Percentiles rank a stretch among this genome's conserved stretches.
phyloP scores from a whole-genome alignment of 2,797 vertebrate genomes.

The Myoxocephalus aenaeus region DNA sequence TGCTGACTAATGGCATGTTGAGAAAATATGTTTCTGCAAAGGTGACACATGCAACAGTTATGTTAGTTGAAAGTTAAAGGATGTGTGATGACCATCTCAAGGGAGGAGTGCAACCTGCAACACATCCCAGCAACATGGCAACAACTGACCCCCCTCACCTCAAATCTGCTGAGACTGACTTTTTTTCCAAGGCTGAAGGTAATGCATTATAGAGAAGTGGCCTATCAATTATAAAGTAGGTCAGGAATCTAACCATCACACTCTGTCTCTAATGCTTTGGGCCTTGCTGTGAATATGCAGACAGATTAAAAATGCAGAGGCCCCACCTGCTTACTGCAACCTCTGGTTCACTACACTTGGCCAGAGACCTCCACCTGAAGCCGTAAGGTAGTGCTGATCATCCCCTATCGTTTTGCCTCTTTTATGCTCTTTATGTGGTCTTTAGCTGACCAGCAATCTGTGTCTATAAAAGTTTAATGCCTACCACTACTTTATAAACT shows the following conservation, averaged over 20 bases:
- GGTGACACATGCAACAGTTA: constrained; percentile 26
- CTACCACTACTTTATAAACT: constrained; percentile 17
- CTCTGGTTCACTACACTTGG: constrained; percentile 31
- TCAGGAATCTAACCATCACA: constrained; percentile 69
- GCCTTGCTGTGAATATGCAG: constrained; percentile 55
- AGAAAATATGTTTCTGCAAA: neutral
- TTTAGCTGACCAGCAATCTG: constrained; percentile 52
- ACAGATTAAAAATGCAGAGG: constrained; percentile 70
- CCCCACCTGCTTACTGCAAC: constrained; percentile 53
- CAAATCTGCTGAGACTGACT: constrained; percentile 65
- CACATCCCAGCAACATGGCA: constrained; percentile 32
- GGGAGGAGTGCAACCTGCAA: constrained; percentile 20
- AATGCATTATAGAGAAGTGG: constrained; percentile 76
- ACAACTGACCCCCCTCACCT: constrained; percentile 36
- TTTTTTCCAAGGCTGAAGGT: constrained; percentile 47
- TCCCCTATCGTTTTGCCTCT: constrained; percentile 32
- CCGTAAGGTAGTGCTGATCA: constrained; percentile 36
- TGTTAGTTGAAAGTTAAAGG: constrained; percentile 11
- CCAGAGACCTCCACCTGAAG: constrained; percentile 30
- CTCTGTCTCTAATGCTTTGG: constrained; percentile 60
- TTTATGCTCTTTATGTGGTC: constrained; percentile 13
- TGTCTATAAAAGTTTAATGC: constrained; percentile 46
- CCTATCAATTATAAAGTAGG: constrained; percentile 77
- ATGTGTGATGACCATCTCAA: constrained; percentile 13
- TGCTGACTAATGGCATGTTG: neutral